Conservation (phyloP, 2,113 vertebrate species). For the Geococcyx californianus region DNA sequence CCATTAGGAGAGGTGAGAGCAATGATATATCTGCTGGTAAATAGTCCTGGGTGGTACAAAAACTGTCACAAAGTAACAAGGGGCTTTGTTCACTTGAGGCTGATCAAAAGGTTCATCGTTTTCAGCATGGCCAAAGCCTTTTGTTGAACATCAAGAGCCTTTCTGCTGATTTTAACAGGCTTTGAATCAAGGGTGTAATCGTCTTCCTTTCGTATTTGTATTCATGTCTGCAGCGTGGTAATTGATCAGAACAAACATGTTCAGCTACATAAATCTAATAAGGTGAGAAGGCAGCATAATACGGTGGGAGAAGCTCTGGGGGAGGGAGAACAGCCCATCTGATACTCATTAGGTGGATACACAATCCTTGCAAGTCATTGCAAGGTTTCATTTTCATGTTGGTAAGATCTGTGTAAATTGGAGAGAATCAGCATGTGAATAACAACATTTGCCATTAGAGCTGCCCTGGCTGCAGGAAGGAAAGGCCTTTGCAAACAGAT, state of each 20-base stretch:
- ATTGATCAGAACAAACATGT: slow-evolving; percentile 19
- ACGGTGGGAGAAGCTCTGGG: slow-evolving; percentile 7
- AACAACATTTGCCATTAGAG: neutral
- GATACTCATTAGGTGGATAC: slow-evolving; percentile 33
- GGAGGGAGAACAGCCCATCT: slow-evolving; percentile 26
- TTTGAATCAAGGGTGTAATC: neutral
- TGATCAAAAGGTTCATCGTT: slow-evolving; percentile 22
- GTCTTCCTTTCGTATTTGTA: neutral
- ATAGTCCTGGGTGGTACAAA: neutral
- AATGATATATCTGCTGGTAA: neutral
- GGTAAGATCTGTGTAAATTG: neutral
- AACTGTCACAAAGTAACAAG: neutral
- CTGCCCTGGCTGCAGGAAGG: neutral
- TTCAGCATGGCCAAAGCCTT: neutral
- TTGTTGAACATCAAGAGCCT: neutral
- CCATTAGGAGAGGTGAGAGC: slow-evolving; percentile 13
- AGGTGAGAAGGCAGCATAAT: too few relatives aligned
- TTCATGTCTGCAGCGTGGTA: neutral
- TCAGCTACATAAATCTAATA: slow-evolving; percentile 16
- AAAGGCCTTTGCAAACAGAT: neutral
- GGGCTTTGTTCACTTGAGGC: neutral
- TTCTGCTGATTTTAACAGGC: neutral
- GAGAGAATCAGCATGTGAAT: neutral
- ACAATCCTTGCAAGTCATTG: neutral
- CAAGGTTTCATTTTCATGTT: neutral